phyloP scores from a whole-genome alignment of 2,113 vertebrate species.

The Cyrtonyx montezumae region DNA sequence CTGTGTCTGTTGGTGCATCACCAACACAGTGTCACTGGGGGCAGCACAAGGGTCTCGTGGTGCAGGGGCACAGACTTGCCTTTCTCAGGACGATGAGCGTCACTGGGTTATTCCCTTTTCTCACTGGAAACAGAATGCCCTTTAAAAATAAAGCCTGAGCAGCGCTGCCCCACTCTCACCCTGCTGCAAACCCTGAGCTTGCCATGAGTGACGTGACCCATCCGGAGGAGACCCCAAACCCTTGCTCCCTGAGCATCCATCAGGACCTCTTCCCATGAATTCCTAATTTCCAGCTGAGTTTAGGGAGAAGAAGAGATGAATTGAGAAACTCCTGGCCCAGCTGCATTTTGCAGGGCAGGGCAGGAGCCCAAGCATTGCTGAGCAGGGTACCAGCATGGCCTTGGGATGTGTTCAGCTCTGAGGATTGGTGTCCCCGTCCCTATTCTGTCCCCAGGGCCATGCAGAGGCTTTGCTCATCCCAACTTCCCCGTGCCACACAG shows the following conservation, averaged over 20 bases:
- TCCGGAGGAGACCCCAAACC: background rate
- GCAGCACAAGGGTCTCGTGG: conserved; percentile 19
- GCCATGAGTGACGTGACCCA: background rate
- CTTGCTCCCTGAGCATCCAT: background rate
- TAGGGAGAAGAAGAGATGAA: background rate
- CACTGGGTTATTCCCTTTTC: background rate
- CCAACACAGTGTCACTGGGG: fast-evolving
- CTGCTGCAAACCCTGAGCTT: background rate
- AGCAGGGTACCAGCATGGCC: background rate
- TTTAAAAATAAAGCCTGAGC: background rate
- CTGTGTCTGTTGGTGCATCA: background rate
- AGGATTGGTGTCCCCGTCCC: background rate
- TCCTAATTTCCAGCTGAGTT: background rate
- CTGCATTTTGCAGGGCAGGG: background rate
- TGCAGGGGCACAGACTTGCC: background rate
- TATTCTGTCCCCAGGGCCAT: fast-evolving
- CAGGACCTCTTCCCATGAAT: background rate
- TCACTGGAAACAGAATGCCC: background rate
- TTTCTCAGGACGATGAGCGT: background rate
- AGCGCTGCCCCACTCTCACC: background rate
- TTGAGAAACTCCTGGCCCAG: background rate
- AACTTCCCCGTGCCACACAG: fast-evolving
- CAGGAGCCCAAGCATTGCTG: fast-evolving
- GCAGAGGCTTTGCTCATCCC: background rate
- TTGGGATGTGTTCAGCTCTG: background rate